phyloP scores from a whole-genome alignment of 2,888 invertebrate species.

The Pemphredon lugubris region DNA sequence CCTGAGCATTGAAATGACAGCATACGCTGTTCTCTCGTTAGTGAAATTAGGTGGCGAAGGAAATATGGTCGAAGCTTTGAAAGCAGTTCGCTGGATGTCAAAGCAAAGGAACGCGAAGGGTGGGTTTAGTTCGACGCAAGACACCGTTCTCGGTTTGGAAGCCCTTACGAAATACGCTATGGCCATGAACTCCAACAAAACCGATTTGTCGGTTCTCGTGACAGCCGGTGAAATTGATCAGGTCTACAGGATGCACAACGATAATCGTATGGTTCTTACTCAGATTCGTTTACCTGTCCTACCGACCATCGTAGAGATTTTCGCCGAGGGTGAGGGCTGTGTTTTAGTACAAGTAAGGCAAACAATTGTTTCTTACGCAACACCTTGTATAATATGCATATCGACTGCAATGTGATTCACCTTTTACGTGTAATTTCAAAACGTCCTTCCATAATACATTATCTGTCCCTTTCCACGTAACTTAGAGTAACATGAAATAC shows the following conservation, averaged over 20 bases:
- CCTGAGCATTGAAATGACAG: slow-evolving; percentile 86
- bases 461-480: slow-evolving; percentile 17
- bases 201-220: slow-evolving; percentile 81
- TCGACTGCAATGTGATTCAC: too few relatives aligned
- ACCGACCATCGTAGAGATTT: slow-evolving; percentile 81
- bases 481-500: slow-evolving; percentile 82
- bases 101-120: slow-evolving; percentile 86
- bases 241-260: slow-evolving; percentile 80
- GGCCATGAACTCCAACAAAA: slow-evolving; percentile 78
- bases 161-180: slow-evolving; percentile 84
- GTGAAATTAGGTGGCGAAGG: slow-evolving; percentile 81
- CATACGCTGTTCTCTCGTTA: slow-evolving; percentile 85
- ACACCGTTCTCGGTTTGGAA: slow-evolving; percentile 85
- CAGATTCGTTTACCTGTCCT: slow-evolving; percentile 79
- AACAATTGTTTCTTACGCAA: neutral
- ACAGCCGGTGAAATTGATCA: slow-evolving; percentile 80
- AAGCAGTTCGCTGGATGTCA: slow-evolving; percentile 88
- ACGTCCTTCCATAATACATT: too few relatives aligned
- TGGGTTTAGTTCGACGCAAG: slow-evolving; percentile 89
- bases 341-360: slow-evolving; percentile 82
- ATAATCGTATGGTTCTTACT: slow-evolving; percentile 82
- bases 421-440: too few relatives aligned
- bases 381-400: too few relatives aligned
- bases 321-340: slow-evolving; percentile 83
- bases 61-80: slow-evolving; percentile 83